phyloP scores from a whole-genome alignment of 92 coral and sea anemone species.

The Actinostola sp. region DNA sequence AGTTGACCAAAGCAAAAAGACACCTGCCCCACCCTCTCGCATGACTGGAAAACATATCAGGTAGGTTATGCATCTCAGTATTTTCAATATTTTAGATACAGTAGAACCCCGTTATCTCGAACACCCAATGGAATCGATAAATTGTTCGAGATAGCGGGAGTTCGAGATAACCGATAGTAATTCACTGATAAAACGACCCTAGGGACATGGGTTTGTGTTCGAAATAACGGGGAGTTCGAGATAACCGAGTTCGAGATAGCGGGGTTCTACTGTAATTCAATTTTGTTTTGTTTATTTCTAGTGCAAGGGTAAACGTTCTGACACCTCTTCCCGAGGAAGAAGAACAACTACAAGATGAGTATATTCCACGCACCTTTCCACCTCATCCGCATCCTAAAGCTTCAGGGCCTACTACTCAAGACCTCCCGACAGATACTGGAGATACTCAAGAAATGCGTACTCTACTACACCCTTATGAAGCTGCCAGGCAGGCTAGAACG shows the following conservation, averaged over 20 bases:
- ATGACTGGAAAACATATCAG: background rate
- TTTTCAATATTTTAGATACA: too few relatives aligned
- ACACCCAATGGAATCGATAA: too few relatives aligned
- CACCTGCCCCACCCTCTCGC: background rate
- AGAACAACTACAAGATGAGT: slow-evolving; percentile 14
- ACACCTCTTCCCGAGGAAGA: slow-evolving; percentile 49
- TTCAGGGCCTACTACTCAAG: background rate
- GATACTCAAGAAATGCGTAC: slow-evolving; percentile 21
- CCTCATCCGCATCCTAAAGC: background rate
- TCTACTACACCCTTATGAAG: slow-evolving; percentile 67
- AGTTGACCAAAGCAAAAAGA: slow-evolving; percentile 4
- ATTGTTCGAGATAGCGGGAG: too few relatives aligned
- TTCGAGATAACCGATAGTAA: too few relatives aligned
- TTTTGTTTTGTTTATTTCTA: background rate
- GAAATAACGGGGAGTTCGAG: too few relatives aligned
- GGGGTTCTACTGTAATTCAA: background rate
- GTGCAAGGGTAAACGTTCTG: slow-evolving; percentile 27
- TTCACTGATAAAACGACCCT: too few relatives aligned
- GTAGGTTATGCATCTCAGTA: background rate
- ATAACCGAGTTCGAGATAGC: too few relatives aligned
- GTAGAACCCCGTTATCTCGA: too few relatives aligned
- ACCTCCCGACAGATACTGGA: background rate
- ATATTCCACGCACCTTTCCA: slow-evolving; percentile 2
- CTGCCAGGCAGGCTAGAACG: slow-evolving; percentile 56
- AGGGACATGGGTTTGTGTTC: too few relatives aligned